phyloP scores from a whole-genome alignment of 2,888 invertebrate genomes.

The Trissolcus brochymenae region DNA sequence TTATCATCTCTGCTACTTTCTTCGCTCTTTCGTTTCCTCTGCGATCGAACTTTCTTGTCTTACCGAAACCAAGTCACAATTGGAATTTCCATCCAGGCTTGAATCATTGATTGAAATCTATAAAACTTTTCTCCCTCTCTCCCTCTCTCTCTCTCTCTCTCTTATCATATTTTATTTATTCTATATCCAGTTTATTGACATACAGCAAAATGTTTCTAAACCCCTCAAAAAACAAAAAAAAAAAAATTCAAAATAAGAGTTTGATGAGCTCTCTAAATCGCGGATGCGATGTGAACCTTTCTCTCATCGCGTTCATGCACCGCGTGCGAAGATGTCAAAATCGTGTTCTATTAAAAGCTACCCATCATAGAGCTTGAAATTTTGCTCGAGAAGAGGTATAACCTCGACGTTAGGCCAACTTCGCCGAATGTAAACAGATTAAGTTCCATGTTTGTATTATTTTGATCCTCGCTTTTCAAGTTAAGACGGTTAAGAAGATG shows the following conservation, averaged over 20 bases:
- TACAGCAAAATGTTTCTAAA: background rate
- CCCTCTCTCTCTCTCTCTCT: too few relatives aligned
- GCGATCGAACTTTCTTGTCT: slow-evolving; percentile 22
- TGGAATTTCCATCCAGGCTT: slow-evolving; percentile 11
- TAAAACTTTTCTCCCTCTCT: too few relatives aligned
- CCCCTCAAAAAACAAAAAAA: background rate
- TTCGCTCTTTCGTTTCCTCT: slow-evolving; percentile 23
- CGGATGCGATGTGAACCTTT: slow-evolving; percentile 48
- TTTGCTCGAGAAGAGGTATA: slow-evolving; percentile 9
- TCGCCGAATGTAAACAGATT: slow-evolving; percentile 39
- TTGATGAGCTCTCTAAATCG: slow-evolving; percentile 50
- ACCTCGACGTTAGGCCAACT: slow-evolving; percentile 14
- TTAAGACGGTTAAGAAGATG: slow-evolving; percentile 16
- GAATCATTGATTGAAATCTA: too few relatives aligned
- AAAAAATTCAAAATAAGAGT: too few relatives aligned
- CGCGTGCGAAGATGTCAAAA: slow-evolving; percentile 39
- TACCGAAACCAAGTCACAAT: slow-evolving; percentile 20
- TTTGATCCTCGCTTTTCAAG: slow-evolving; percentile 19
- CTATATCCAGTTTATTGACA: too few relatives aligned
- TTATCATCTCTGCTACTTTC: slow-evolving; percentile 37
- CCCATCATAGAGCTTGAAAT: slow-evolving; percentile 18
- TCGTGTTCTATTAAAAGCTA: slow-evolving; percentile 41
- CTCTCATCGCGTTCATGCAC: slow-evolving; percentile 15
- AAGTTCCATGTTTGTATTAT: slow-evolving; percentile 35
- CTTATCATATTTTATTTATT: background rate